Percentiles rank a stretch among this genome's conserved stretches.
These are phyloP conservation scores for Melanchra persicariae DNA, from an alignment of 2,888 invertebrate species.

Conservation along the genomic window DNA sequence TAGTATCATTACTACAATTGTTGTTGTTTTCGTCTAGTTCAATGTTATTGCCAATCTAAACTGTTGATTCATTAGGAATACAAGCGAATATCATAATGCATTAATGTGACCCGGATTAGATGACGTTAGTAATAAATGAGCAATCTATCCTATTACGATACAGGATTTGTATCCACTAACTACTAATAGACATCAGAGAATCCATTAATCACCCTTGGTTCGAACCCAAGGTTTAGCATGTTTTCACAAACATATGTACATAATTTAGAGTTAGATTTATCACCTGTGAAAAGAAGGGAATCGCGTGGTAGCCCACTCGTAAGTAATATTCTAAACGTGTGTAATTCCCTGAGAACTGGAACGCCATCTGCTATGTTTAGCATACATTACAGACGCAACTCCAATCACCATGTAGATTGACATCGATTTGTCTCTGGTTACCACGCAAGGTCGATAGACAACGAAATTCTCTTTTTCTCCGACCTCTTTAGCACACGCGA, in stretches of 20 bases:
- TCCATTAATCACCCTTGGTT: conserved; percentile 16
- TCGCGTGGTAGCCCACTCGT: conserved; percentile 34
- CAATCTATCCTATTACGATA: not conserved
- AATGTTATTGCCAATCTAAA: not conserved
- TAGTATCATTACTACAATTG: conserved; percentile 21
- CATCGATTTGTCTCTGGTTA: conserved; percentile 52
- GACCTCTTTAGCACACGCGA: not conserved
- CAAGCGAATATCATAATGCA: too few species aligned
- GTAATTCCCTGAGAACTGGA: conserved; percentile 59
- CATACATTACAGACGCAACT: conserved; percentile 46
- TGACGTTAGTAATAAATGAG: conserved; percentile 1
- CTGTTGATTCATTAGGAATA: not conserved
- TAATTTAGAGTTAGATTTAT: conserved; percentile 52
- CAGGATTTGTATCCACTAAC: not conserved
- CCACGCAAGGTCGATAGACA: conserved; percentile 10
- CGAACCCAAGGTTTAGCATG: conserved; percentile 16
- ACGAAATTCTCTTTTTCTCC: conserved; percentile 15
- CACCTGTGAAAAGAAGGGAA: conserved; percentile 44
- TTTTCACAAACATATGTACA: conserved; percentile 41
- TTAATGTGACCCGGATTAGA: not conserved
- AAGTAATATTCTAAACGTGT: conserved; percentile 53
- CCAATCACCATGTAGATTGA: conserved; percentile 51
- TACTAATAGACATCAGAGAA: conserved; percentile 6
- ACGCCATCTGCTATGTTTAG: conserved; percentile 53
- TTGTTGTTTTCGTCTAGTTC: conserved; percentile 23